Evolutionary conservation across 2,888 invertebrate species (phyloP), one percentile per base, ranked within the genome.

Genomic region (Cenopis cana): DNA sequence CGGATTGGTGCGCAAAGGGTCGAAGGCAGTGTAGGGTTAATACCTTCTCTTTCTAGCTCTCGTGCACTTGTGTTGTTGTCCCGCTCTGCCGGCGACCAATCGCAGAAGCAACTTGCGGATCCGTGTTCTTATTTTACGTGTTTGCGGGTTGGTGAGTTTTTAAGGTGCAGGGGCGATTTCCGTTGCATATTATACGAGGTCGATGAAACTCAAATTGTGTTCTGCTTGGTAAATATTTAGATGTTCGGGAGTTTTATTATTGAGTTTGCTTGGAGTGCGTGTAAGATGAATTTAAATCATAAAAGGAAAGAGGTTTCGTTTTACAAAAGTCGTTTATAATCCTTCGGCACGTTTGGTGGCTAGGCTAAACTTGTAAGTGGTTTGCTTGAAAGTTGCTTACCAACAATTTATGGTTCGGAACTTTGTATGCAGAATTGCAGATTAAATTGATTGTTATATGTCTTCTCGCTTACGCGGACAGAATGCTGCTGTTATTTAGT

Each of bases 1-100:
- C 89, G 93, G 89, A 82, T 90, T 89, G 90, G 82, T 92, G 92
- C 89, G 85, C 89, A 91, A 93, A 91, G 91, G 93, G 92, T 88
- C 85, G 84, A 78, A 78, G 79, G 82, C 81, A 79, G 79, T 74
- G 78, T 79, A 85, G 88, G 88, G 88, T 87, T 84, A 81, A 74
- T 59, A 77, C 76, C 69, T 77, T 89, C 87, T 78, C 85, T 69
- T 74, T 91, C 83, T 75, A 2, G 41, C 73, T 18, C 57, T 11
- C 20, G 14, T 33, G n/a, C 38, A 46, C 36, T 66, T 33, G 46
- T 81, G 49, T 73, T 46, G 72, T 74, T 59, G 74, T 89, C 88
- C 80, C 83, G 70, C 55, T 90, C 81, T 76, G 67, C 17, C 82
- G 77, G 73, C 84, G 85, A 86, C 90, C 90, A 89, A 89, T 90